Base-by-base conservation (phyloP, 2,797 vertebrate species). In the Oreonectes daqikongensis region DNA sequence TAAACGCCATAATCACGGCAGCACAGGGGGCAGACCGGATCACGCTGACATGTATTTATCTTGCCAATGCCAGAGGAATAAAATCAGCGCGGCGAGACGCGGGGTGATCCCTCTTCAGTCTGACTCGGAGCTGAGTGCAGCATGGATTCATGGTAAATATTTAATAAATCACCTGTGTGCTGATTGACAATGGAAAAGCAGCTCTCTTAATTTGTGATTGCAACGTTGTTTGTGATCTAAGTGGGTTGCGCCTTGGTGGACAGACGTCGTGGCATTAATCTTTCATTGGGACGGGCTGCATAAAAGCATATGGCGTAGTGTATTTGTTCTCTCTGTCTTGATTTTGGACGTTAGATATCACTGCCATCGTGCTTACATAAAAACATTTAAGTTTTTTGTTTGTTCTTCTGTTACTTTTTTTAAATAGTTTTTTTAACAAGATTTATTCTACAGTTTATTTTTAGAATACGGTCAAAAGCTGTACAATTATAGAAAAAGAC, bases 1-100 rank as follows among this genome's bases (percentile, higher is more conserved):
- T 92, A 89, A 94, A 83, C 78, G 81, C 84, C 87, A 83, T 88
- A 89, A 93, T 92, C 70, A 86, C 79, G 2, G 52, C 30, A 0
- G 69, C 24, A 5, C 77, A 82, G 79, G 85, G 81, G 81, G 79
- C 73, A 82, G 84, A 42, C 75, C 82, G 76, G 82, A 82, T 17
- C 78, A 20, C 2, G 67, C 78, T 79, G 86, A 87, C 83, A 75
- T 81, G 82, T 84, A 91, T 92, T 90, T 86, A 86, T 92, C 86
- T 85, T 78, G 76, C 81, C 84, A 4, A 12, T 60, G 84, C 82
- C 78, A 66, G 84, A 66, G 83, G 80, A 87, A 87, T 85, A 80
- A 83, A 86, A 84, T 68, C 84, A 78, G 48, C 42, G 1, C 30
- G 0, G 55, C n/a, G 77, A 80, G 81, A 75, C 80, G 60, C 75